Evolutionary conservation across 2,888 invertebrate genomes (phyloP).

Genomic region (Neocrepidodera transversa): DNA sequence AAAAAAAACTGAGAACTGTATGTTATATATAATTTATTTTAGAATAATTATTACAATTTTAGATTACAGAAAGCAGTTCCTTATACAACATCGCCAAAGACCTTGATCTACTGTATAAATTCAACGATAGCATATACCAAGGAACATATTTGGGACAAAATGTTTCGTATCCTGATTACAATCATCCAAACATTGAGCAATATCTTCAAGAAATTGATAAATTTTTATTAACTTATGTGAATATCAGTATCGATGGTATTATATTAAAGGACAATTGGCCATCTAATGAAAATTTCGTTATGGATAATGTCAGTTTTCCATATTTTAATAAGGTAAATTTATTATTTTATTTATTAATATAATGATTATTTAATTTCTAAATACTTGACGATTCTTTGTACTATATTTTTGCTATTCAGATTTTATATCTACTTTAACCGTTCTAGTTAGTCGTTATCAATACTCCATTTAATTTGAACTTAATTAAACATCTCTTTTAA

Average conservation of each 20-base stretch:
- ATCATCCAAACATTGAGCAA: conserved; percentile 36
- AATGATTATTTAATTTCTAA: too few relatives aligned
- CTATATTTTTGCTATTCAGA: too few relatives aligned
- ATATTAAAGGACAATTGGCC: conserved; percentile 68
- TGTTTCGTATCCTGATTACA: conserved; percentile 57
- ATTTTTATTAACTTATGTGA: conserved; percentile 35
- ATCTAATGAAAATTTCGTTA: conserved; percentile 54
- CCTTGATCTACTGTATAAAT: conserved; percentile 49
- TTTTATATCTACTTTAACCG: too few relatives aligned
- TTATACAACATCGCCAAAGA: conserved; percentile 46
- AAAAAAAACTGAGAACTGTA: neutral
- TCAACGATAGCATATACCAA: conserved; percentile 39
- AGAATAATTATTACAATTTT: too few relatives aligned
- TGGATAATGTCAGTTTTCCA: conserved; percentile 58
- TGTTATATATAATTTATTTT: neutral
- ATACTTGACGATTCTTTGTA: too few relatives aligned
- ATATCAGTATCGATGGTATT: conserved; percentile 58
- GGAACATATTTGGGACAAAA: conserved; percentile 49
- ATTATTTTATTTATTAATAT: too few relatives aligned
- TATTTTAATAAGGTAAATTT: conserved; percentile 63
- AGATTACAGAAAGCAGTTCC: conserved; percentile 26
- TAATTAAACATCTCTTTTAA: too few relatives aligned
- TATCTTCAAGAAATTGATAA: conserved; percentile 45
- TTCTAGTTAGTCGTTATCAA: too few relatives aligned
- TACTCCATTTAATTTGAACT: too few relatives aligned